These are phyloP conservation scores for Drosophila parthenogenetica DNA, from an alignment of 2,888 invertebrate species.

Conservation along the genomic window DNA sequence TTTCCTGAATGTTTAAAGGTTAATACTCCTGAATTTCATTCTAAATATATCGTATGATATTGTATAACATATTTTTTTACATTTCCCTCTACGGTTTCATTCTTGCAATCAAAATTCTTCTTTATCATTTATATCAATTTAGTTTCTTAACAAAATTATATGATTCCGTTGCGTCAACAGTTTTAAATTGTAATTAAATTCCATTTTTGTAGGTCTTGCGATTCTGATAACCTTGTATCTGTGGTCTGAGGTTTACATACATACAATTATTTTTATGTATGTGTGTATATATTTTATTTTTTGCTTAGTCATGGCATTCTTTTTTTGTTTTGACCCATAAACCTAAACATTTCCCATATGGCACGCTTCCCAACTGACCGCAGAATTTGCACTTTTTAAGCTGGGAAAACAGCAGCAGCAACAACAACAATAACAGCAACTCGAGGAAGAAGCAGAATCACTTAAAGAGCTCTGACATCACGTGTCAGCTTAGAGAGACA, in stretches of 20 bases:
- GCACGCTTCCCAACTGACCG: slow-evolving; percentile 50
- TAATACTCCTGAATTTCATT: neutral
- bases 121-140: neutral
- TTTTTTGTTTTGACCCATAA: slow-evolving; percentile 48
- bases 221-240: slow-evolving; percentile 46
- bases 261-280: neutral
- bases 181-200: slow-evolving; percentile 9
- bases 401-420: slow-evolving; percentile 14
- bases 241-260: neutral
- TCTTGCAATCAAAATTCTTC: neutral
- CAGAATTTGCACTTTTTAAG: slow-evolving; percentile 43
- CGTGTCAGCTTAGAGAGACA: slow-evolving; percentile 39
- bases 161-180: slow-evolving; percentile 7
- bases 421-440: slow-evolving; percentile 3
- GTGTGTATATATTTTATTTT: neutral
- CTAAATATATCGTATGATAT: neutral
- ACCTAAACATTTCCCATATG: slow-evolving; percentile 44
- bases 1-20: no score
- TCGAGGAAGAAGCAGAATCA: neutral
- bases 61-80: neutral
- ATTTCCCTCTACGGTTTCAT: neutral
- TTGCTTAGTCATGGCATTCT: slow-evolving; percentile 29
- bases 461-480: slow-evolving; percentile 35
- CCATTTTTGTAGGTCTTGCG: slow-evolving; percentile 6
- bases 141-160: neutral